A percentile compares a stretch with the other conserved stretches of the same genome.
phyloP scores from a whole-genome alignment of 2,797 vertebrate species.

The Tympanoctomys barrerae region DNA sequence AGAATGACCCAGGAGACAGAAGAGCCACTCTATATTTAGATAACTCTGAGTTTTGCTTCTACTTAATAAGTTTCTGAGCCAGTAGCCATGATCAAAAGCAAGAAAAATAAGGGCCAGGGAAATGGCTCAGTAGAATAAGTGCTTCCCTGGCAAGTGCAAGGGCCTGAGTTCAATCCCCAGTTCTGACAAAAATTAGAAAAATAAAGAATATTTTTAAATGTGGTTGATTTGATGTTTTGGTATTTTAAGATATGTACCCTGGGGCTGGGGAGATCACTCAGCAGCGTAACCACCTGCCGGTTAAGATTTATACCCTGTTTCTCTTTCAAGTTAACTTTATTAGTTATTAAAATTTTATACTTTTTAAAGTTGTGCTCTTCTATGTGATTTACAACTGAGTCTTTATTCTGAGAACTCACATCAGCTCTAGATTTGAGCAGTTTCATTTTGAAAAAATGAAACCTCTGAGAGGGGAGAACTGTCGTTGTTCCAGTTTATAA shows the following conservation, averaged over 20 bases:
- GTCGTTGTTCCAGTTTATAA: neutral
- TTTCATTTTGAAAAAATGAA: neutral
- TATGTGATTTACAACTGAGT: neutral
- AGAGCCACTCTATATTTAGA: neutral
- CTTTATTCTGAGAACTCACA: neutral
- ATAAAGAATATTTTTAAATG: constrained; percentile 23
- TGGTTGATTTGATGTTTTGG: neutral
- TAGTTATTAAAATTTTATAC: neutral
- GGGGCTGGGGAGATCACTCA: too few relatives aligned
- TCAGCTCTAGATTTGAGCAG: neutral
- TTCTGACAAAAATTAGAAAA: too few relatives aligned
- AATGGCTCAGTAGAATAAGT: too few relatives aligned
- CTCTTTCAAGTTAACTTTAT: neutral
- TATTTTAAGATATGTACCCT: neutral
- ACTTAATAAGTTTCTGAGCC: neutral
- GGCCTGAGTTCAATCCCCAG: too few relatives aligned
- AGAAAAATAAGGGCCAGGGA: neutral
- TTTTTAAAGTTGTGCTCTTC: neutral
- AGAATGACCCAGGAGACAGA: constrained; percentile 36
- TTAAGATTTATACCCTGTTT: neutral
- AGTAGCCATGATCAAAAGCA: constrained; percentile 18
- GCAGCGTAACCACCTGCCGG: too few relatives aligned
- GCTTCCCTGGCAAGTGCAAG: too few relatives aligned
- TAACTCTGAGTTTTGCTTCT: constrained; percentile 5
- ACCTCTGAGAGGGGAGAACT: neutral